phyloP scores from a whole-genome alignment of 1,140 invertebrate genomes.

The Caenorhabditis latens region DNA sequence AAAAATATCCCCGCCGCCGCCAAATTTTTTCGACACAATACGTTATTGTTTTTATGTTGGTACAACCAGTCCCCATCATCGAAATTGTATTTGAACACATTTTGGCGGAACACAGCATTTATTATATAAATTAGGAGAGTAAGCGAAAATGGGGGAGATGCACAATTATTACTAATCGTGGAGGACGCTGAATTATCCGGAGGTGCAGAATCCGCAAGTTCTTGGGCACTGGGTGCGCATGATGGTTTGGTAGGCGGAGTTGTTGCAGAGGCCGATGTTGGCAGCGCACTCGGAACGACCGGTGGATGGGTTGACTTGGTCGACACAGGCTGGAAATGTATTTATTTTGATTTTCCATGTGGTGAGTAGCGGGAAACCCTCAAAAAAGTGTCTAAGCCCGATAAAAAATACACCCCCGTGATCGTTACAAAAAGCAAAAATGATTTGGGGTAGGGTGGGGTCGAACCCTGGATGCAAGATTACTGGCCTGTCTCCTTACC shows the following conservation, averaged over 20 bases:
- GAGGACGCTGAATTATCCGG: not conserved
- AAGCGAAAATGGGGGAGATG: not conserved
- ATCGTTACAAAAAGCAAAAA: too few species aligned
- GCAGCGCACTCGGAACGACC: constrained; percentile 37
- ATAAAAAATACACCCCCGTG: too few species aligned
- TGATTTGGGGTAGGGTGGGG: too few species aligned
- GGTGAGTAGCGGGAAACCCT: too few species aligned
- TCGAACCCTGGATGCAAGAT: too few species aligned
- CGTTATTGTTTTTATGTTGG: constrained; percentile 53
- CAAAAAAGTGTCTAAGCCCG: too few species aligned
- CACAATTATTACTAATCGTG: not conserved
- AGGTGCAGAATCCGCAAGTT: constrained; percentile 44
- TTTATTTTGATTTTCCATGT: too few species aligned
- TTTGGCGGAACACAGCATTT: not conserved
- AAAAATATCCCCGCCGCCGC: not conserved
- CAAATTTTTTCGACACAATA: constrained; percentile 28
- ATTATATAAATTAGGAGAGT: constrained; percentile 1
- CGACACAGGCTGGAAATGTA: constrained; percentile 36
- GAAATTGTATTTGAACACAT: constrained; percentile 32
- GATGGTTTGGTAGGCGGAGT: constrained; percentile 28
- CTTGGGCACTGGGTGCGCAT: constrained; percentile 45
- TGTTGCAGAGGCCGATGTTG: constrained; percentile 6
- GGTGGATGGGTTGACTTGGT: constrained; percentile 36
- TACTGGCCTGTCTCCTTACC: too few species aligned
- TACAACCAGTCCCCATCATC: constrained; percentile 7